Evolutionary conservation across 2,113 vertebrate genomes (phyloP).

Genomic region (Mustela nigripes): DNA sequence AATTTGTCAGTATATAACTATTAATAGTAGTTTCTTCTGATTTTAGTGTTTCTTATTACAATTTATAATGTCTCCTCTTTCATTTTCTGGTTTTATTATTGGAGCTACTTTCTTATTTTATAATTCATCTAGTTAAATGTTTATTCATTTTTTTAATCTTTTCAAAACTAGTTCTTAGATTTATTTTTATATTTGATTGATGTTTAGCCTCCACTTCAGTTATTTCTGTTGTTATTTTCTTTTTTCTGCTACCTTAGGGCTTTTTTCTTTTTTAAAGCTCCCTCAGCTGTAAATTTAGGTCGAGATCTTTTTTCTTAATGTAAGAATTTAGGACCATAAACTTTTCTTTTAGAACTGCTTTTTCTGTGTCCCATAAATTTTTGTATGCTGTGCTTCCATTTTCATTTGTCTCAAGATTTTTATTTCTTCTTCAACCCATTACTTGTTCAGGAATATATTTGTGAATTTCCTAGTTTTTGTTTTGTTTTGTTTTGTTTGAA

Average conservation of each 20-base stretch:
- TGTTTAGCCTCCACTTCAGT: not conserved
- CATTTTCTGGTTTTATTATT: not conserved
- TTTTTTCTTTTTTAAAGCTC: not conserved
- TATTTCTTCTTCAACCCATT: not conserved
- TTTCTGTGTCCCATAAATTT: not conserved
- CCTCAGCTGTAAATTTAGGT: not conserved
- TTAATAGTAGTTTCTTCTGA: not conserved
- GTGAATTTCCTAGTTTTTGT: not conserved
- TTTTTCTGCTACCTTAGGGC: not conserved
- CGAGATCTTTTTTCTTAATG: not conserved
- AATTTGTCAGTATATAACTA: not conserved
- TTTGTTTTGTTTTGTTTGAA: not conserved
- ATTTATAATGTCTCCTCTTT: not conserved
- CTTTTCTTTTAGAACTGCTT: not conserved
- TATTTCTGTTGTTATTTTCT: not conserved
- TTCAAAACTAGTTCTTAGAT: not conserved
- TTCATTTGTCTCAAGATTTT: not conserved
- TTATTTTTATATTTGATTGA: not conserved
- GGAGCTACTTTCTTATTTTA: too few relatives aligned
- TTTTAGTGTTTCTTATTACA: not conserved
- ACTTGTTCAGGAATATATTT: not conserved
- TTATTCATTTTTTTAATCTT: not conserved
- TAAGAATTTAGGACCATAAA: not conserved
- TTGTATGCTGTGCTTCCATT: not conserved
- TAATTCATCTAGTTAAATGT: not conserved